Conservation (phyloP, 2,113 vertebrate genomes). For the Bucco capensis region DNA sequence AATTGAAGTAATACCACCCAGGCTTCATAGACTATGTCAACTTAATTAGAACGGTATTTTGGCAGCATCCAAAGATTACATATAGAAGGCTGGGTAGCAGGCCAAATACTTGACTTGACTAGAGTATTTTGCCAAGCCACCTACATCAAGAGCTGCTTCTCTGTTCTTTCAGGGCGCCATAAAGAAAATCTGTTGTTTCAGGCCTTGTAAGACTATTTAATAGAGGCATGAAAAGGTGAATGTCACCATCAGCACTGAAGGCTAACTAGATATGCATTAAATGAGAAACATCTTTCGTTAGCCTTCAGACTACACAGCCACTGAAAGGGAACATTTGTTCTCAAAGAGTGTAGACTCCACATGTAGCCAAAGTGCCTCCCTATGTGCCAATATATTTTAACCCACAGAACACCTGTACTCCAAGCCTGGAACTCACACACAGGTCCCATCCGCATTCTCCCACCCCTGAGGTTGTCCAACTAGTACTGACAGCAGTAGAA, state of each 20-base stretch:
- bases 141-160: slow-evolving; percentile 41
- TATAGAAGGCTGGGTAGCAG: slow-evolving; percentile 49
- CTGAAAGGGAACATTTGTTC: background rate
- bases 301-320: background rate
- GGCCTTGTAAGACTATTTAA: background rate
- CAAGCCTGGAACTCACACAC: background rate
- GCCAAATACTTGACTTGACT: slow-evolving; percentile 46
- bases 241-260: background rate
- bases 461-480: background rate
- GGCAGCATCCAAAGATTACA: slow-evolving; percentile 46
- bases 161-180: background rate
- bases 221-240: background rate
- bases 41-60: slow-evolving; percentile 61
- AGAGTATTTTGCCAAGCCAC: slow-evolving; percentile 46
- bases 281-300: background rate
- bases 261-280: background rate
- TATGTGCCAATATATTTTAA: background rate
- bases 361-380: background rate
- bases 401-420: background rate
- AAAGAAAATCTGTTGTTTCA: slow-evolving; percentile 25
- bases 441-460: background rate
- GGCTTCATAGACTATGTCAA: slow-evolving; percentile 36
- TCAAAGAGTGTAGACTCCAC: background rate
- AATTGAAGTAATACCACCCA: slow-evolving; percentile 48
- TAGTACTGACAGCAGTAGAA: background rate